Evolutionary conservation across 2,113 vertebrate genomes (phyloP).

Genomic region (Phasianus colchicus): DNA sequence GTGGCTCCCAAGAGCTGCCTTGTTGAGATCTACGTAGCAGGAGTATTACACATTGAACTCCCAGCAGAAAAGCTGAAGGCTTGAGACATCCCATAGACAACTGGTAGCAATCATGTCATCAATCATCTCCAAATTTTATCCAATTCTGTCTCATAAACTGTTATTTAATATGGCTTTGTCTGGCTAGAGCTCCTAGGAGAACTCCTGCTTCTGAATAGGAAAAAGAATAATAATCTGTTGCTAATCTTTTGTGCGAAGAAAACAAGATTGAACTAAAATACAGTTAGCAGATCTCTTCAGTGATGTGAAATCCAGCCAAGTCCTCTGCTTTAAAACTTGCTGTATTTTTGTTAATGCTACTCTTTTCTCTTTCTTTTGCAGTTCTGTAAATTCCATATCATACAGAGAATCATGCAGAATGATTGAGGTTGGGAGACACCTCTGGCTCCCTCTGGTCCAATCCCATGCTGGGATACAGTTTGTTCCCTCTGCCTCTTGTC

Average conservation of each 20-base stretch:
- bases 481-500: too few species aligned
- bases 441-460: background rate
- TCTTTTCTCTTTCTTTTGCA: slow-evolving; percentile 1
- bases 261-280: slow-evolving; percentile 62
- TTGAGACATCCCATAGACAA: slow-evolving; percentile 56
- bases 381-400: background rate
- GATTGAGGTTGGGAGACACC: background rate
- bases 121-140: slow-evolving; percentile 67
- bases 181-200: slow-evolving; percentile 57
- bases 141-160: slow-evolving; percentile 54
- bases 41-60: slow-evolving; percentile 4
- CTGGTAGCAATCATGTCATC: slow-evolving; percentile 62
- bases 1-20: slow-evolving; percentile 19
- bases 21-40: background rate
- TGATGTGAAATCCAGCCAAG: slow-evolving; percentile 19
- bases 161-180: slow-evolving; percentile 68
- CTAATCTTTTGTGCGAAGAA: slow-evolving; percentile 58
- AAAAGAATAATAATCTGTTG: slow-evolving; percentile 2
- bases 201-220: slow-evolving; percentile 38
- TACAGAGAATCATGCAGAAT: background rate
- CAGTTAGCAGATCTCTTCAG: slow-evolving; percentile 63
- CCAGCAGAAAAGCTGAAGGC: slow-evolving; percentile 61
- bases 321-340: background rate
- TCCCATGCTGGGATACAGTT: too few species aligned
- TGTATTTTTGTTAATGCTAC: background rate